Evolutionary conservation across 2,113 vertebrate genomes (phyloP), one percentile per base, ranked within the genome.

Genomic region (Willisornis vidua): DNA sequence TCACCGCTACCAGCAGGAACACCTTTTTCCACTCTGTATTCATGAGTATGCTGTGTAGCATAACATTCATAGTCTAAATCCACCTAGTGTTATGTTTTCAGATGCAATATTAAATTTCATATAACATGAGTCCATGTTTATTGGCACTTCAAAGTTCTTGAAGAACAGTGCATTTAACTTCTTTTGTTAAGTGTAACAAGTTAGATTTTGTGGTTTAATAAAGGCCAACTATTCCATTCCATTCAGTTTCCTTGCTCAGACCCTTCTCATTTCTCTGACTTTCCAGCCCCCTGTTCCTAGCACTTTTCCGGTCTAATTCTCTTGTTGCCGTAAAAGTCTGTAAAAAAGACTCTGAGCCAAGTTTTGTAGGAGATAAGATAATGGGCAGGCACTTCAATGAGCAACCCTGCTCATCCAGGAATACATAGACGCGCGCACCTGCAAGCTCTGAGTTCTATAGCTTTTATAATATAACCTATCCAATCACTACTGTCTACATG

Each of bases 41-140:
- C 45, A 0, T 12, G 23, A 26, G 22, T n/a, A 12, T 13, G 8
- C n/a, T 24, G 7, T 12, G 28, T 2, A 41, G 29, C 45, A 15
- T 1, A 7, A 4, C 25, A 2, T 11, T 10, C 22, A 1, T 0
- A 11, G 7, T 7, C 41, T 52, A 33, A 55, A 74, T 18, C 26
- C 55, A 37, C 3, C 46, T 5, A 5, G 23, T 14, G 9, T 17
- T 43, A 19, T 14, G 24, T 16, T 51, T 46, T 28, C 5, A 75
- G 35, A 8, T 78, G 18, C 6, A 55, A 19, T 19, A n/a, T 13
- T 46, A 26, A 28, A 75, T 55, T 51, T 39, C 18, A 3, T 13
- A 3, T 22, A 45, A 39, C 10, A 1, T 3, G 17, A 6, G 4
- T 49, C 45, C 72, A 0, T 41, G 11, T 76, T 85, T 37, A 46